Percentiles rank a stretch among this genome's conserved stretches.
These are phyloP conservation scores for Parascotia fuliginaria DNA, from an alignment of 2,888 invertebrate genomes.

Conservation along the genomic window DNA sequence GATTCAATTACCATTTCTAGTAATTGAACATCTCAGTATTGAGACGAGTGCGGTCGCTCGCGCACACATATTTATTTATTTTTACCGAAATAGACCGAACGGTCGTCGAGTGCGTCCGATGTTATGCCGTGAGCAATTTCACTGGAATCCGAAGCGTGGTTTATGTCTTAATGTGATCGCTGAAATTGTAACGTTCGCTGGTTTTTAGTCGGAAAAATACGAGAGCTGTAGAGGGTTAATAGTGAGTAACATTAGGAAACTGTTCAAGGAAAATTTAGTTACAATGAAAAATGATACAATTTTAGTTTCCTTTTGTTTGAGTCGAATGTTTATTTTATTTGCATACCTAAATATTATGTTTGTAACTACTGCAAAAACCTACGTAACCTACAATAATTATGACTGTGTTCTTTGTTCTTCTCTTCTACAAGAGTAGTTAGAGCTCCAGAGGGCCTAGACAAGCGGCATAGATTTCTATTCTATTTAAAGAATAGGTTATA, in stretches of 20 bases:
- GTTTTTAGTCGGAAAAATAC: conserved; percentile 38
- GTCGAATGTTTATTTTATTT: background rate
- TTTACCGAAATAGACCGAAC: conserved; percentile 82
- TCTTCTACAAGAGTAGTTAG: too few species aligned
- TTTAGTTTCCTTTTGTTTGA: background rate
- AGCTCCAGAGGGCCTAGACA: too few species aligned
- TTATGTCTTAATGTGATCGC: conserved; percentile 79
- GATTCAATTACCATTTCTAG: conserved; percentile 41
- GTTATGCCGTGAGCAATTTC: conserved; percentile 73
- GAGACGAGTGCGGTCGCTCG: conserved; percentile 62
- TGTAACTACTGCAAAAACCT: too few species aligned
- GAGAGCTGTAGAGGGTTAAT: conserved; percentile 32
- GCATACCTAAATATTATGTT: background rate
- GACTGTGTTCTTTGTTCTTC: too few species aligned
- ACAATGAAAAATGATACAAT: background rate
- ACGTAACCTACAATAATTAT: too few species aligned
- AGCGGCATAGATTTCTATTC: too few species aligned
- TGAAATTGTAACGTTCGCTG: conserved; percentile 46
- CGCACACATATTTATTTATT: conserved; percentile 83
- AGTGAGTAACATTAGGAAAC: conserved; percentile 21
- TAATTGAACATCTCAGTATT: conserved; percentile 23
- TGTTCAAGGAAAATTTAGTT: conserved; percentile 22
- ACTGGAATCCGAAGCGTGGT: conserved; percentile 74
- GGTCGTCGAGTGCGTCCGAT: conserved; percentile 77
- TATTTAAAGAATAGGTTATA: too few species aligned